Evolutionary conservation across 1,140 invertebrate genomes (phyloP).

Genomic region (Drosophila tristis): DNA sequence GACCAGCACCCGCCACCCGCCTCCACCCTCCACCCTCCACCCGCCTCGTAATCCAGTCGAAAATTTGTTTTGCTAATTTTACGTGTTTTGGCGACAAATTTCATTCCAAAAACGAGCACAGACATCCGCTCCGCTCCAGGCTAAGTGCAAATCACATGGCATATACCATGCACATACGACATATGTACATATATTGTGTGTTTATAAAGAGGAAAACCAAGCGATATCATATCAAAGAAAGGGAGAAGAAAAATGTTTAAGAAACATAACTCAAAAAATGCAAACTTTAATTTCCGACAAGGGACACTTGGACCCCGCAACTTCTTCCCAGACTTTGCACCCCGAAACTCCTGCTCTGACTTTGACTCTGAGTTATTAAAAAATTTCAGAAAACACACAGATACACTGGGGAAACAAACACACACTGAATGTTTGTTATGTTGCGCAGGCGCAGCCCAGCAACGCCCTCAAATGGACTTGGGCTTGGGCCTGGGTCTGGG

Average conservation of each 20-base stretch:
- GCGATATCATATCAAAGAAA: constrained; percentile 9
- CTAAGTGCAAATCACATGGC: constrained; percentile 36
- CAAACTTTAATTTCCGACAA: constrained; percentile 73
- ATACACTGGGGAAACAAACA: constrained; percentile 50
- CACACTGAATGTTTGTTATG: constrained; percentile 77
- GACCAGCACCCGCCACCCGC: constrained; percentile 1
- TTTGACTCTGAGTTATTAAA: constrained; percentile 62
- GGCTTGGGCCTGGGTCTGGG: neutral
- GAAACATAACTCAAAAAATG: constrained; percentile 62
- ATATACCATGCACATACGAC: neutral
- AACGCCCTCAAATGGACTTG: constrained; percentile 61
- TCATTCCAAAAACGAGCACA: constrained; percentile 63
- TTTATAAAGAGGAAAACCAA: constrained; percentile 13
- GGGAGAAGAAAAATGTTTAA: neutral
- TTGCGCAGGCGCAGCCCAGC: constrained; percentile 75
- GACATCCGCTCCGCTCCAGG: constrained; percentile 55
- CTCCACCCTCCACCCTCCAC: neutral
- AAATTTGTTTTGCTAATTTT: constrained; percentile 72
- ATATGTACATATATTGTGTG: no score
- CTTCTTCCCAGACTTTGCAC: neutral
- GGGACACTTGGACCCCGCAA: constrained; percentile 2
- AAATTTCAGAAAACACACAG: constrained; percentile 14
- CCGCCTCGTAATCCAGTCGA: constrained; percentile 3
- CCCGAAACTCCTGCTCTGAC: neutral
- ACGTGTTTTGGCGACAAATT: constrained; percentile 71